phyloP scores from a whole-genome alignment of 2,797 vertebrate species.

The Staurois parvus region DNA sequence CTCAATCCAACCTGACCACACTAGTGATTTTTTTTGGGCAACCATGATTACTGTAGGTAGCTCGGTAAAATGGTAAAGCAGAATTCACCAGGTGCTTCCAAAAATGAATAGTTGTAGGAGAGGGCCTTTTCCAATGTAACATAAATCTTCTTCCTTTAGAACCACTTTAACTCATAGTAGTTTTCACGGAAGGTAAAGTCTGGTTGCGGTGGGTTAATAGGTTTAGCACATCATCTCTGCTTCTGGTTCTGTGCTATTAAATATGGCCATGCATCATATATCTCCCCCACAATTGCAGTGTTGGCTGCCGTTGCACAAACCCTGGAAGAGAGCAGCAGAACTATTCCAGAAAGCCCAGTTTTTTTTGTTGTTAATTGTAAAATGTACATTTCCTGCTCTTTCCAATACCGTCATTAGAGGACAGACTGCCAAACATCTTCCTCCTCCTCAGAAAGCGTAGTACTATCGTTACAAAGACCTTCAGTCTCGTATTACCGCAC shows the following conservation, averaged over 20 bases:
- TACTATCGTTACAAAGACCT: constrained; percentile 30
- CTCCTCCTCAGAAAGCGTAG: neutral
- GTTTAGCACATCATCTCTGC: neutral
- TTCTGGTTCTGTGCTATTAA: neutral
- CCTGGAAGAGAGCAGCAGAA: neutral
- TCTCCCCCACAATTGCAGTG: neutral
- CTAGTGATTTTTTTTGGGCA: no score
- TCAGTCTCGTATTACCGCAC: constrained; percentile 9
- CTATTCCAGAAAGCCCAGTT: neutral
- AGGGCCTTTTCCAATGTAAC: no score
- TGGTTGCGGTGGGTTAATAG: neutral
- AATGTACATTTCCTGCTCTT: neutral
- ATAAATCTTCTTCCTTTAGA: no score
- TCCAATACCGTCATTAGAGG: neutral
- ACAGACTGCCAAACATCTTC: constrained; percentile 7
- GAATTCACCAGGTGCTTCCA: no score
- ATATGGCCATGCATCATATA: neutral
- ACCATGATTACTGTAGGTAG: no score
- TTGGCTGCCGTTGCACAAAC: neutral
- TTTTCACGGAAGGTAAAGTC: neutral
- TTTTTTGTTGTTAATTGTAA: neutral
- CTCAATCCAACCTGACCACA: no score
- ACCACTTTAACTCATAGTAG: neutral
- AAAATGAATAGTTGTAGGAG: no score
- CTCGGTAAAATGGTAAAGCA: no score